Evolutionary conservation across 2,113 vertebrate genomes (phyloP).

Genomic region (Tapirus terrestris): DNA sequence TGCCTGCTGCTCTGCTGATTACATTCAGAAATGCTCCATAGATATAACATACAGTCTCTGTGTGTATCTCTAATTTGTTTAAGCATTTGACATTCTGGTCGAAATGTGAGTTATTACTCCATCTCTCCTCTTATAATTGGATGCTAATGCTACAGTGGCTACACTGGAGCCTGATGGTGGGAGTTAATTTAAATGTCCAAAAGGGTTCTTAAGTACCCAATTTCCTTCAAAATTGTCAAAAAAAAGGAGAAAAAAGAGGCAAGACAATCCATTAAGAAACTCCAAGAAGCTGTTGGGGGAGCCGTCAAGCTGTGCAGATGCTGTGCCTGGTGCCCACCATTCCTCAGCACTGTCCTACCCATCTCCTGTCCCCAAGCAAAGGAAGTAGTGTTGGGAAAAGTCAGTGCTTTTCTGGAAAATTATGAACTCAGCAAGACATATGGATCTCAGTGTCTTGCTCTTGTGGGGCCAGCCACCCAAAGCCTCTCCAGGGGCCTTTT

Average conservation of each 20-base stretch:
- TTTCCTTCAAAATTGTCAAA: constrained; percentile 84
- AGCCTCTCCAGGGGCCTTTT: not conserved
- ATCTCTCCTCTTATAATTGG: constrained; percentile 85
- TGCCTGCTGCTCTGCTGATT: constrained; percentile 59
- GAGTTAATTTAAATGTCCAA: constrained; percentile 87
- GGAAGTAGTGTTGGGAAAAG: not conserved
- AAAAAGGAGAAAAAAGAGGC: constrained; percentile 62
- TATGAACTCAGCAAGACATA: not conserved
- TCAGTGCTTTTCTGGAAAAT: not conserved
- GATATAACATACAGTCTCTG: not conserved
- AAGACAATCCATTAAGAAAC: constrained; percentile 61
- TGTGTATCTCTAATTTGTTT: constrained; percentile 75
- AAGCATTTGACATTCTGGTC: constrained; percentile 80
- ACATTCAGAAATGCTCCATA: constrained; percentile 29
- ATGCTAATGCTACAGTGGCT: constrained; percentile 82
- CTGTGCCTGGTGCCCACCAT: not conserved
- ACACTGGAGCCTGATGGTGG: constrained; percentile 80
- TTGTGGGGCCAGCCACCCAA: not conserved
- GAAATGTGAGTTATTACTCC: constrained; percentile 84
- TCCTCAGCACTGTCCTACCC: not conserved
- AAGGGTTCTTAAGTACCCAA: constrained; percentile 83
- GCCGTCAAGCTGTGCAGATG: constrained; percentile 69
- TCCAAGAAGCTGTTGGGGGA: constrained; percentile 68
- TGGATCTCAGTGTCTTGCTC: not conserved
- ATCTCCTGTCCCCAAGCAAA: not conserved